Evolutionary conservation across 2,888 invertebrate genomes (phyloP).

Genomic region (Tetranychus truncatus): DNA sequence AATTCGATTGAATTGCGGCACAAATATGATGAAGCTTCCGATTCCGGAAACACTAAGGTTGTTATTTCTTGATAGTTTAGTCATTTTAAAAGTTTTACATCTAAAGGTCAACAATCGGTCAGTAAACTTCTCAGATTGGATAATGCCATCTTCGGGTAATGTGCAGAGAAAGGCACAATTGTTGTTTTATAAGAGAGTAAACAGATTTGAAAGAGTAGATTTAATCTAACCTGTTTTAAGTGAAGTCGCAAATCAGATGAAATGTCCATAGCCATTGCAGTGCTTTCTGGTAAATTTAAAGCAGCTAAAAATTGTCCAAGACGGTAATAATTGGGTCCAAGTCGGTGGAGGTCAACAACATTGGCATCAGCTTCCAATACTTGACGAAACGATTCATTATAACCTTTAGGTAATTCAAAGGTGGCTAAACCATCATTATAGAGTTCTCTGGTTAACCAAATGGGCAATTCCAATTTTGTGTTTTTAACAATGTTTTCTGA

Average conservation of each 20-base stretch:
- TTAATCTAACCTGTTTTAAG: slow-evolving; percentile 33
- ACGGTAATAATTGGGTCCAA: slow-evolving; percentile 70
- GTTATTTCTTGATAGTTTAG: too few species aligned
- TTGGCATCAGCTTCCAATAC: slow-evolving; percentile 74
- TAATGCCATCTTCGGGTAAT: too few species aligned
- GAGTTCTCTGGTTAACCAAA: slow-evolving; percentile 59
- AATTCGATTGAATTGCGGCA: too few species aligned
- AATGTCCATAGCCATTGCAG: slow-evolving; percentile 44
- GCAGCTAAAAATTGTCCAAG: slow-evolving; percentile 59
- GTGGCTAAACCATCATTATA: slow-evolving; percentile 43
- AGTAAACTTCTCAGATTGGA: too few species aligned
- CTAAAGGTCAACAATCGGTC: too few species aligned
- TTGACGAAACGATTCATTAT: slow-evolving; percentile 56
- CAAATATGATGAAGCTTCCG: too few species aligned
- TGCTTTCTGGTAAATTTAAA: slow-evolving; percentile 36
- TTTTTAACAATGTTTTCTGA: slow-evolving; percentile 52
- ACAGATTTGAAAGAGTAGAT: neutral
- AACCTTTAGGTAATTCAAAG: slow-evolving; percentile 53
- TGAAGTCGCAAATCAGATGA: slow-evolving; percentile 46
- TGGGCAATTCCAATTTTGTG: slow-evolving; percentile 59
- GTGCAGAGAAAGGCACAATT: too few species aligned
- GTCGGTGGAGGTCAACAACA: slow-evolving; percentile 67
- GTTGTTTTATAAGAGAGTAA: slow-evolving; percentile 28
- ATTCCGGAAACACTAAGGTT: too few species aligned
- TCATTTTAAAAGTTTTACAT: too few species aligned